These are phyloP conservation scores for Cataglyphis rosenhaueri DNA, from an alignment of 2,888 invertebrate species.

Conservation along the genomic window DNA sequence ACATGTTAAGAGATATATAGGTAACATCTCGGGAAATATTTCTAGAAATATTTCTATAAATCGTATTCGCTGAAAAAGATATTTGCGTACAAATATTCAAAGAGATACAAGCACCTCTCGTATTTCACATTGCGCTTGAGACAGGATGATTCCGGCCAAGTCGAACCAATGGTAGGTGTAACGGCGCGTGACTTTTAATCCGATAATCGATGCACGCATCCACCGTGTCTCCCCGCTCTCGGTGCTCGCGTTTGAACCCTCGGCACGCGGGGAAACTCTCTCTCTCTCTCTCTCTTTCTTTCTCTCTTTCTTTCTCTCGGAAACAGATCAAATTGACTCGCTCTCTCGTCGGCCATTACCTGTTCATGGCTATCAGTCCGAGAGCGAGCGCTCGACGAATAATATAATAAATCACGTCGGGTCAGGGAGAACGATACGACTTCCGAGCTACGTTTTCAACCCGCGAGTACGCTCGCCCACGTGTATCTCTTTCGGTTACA, in stretches of 20 bases:
- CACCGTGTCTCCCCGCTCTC: background rate
- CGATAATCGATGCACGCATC: constrained; percentile 44
- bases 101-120: background rate
- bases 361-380: constrained; percentile 74
- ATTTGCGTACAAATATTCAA: background rate
- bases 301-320: background rate
- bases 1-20: background rate
- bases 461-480: background rate
- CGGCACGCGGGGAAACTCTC: background rate
- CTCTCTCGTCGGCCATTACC: constrained; percentile 69
- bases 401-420: constrained; percentile 74
- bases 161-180: constrained; percentile 18
- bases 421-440: constrained; percentile 69
- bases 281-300: too few relatives aligned
- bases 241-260: background rate
- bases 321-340: constrained; percentile 49
- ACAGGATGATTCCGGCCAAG: constrained; percentile 3
- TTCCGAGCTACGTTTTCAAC: constrained; percentile 55
- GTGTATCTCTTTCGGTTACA: constrained; percentile 26
- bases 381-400: constrained; percentile 63
- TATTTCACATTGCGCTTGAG: background rate
- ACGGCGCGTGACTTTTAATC: constrained; percentile 49
- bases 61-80: background rate
- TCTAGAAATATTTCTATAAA: background rate
- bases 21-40: background rate